These are phyloP conservation scores for Pachypanchax playfairii DNA, from an alignment of 2,113 vertebrate genomes.

Conservation along the genomic window DNA sequence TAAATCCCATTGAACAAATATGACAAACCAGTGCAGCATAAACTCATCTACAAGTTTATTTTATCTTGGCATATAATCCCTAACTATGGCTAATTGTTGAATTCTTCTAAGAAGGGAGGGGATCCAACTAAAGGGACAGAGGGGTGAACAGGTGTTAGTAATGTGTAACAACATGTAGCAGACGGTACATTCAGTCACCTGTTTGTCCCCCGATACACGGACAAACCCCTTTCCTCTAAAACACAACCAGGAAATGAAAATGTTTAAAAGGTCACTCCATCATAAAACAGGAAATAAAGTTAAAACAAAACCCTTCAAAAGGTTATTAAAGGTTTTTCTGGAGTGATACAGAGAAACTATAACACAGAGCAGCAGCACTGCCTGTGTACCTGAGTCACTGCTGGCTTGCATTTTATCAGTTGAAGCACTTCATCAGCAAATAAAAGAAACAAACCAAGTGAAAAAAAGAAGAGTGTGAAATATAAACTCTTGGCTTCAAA, in stretches of 20 bases:
- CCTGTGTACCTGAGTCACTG: conserved; percentile 68
- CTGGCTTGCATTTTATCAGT: conserved; percentile 29
- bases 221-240: too few species aligned
- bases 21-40: conserved; percentile 6
- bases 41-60: conserved; percentile 50
- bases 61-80: conserved; percentile 45
- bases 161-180: conserved; percentile 34
- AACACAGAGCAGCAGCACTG: conserved; percentile 42
- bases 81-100: conserved; percentile 41
- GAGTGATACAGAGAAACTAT: conserved; percentile 38
- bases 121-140: conserved; percentile 15
- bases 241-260: background rate
- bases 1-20: conserved; percentile 3
- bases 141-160: too few species aligned
- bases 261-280: background rate
- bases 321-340: conserved; percentile 2
- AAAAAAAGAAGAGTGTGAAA: background rate
- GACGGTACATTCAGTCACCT: conserved; percentile 47
- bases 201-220: conserved; percentile 1
- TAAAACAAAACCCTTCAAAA: conserved; percentile 19
- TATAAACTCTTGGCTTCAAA: conserved; percentile 1
- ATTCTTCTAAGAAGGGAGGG: conserved; percentile 25
- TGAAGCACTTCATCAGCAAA: conserved; percentile 16
- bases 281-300: conserved; percentile 3
- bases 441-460: background rate